These are phyloP conservation scores for human DNA, from an alignment of 2,113 vertebrate genomes.

Conservation along the genomic window GRCh38 chr16:56046001-56046500, in stretches of 20 bases:
- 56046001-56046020: constrained; percentile 45
- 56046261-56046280: not conserved
- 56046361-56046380: constrained; percentile 17
- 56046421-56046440: no score
- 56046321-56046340: not conserved
- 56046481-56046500: no score
- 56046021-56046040: constrained; percentile 59
- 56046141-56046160: not conserved
- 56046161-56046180: not conserved
- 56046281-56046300: not conserved
- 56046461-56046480: no score
- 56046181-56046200: not conserved
- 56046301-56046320: not conserved
- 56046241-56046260: not conserved
- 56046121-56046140: constrained; percentile 10
- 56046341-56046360: not conserved
- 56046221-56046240: not conserved
- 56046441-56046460: no score
- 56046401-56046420: not conserved
- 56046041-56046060: constrained; percentile 51
- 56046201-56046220: not conserved
- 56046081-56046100: not conserved
- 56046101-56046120: not conserved
- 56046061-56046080: constrained; percentile 20
- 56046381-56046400: not conserved